Evolutionary conservation across 2,797 vertebrate genomes (phyloP).

Genomic region (Bryconaethiops microstoma): DNA sequence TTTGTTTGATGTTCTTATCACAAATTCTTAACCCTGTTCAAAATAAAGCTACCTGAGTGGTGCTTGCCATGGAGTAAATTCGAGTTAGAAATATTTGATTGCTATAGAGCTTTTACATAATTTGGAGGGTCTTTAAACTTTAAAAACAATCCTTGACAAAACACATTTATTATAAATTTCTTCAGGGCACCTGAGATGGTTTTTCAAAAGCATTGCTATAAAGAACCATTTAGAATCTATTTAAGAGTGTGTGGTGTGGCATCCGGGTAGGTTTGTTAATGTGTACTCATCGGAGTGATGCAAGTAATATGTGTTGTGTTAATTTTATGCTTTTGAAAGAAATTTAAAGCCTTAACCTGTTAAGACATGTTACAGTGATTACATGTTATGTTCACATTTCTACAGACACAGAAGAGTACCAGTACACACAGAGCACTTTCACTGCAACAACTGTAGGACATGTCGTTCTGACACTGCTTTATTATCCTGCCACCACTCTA

Average conservation of each 20-base stretch:
- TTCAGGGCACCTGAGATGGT: not conserved
- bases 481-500: slow-evolving; percentile 3
- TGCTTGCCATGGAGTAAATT: no score
- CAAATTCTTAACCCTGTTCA: not conserved
- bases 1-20: not conserved
- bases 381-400: not conserved
- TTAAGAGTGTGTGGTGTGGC: not conserved
- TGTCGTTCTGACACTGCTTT: slow-evolving; percentile 18
- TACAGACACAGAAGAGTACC: not conserved
- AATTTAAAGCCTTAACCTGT: not conserved
- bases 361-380: not conserved
- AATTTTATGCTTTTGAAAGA: slow-evolving; percentile 7
- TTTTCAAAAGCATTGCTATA: not conserved
- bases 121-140: no score
- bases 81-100: no score
- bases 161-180: no score
- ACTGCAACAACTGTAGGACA: not conserved
- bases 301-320: slow-evolving; percentile 1
- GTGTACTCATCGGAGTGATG: slow-evolving; percentile 6
- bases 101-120: no score
- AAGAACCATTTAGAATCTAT: not conserved
- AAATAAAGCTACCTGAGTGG: not conserved
- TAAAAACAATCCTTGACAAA: no score
- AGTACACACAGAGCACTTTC: not conserved
- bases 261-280: not conserved